Percentiles rank a stretch among this genome's conserved stretches.
These are phyloP conservation scores for Cryptoprocta ferox DNA, from an alignment of 2,797 vertebrate species.

Conservation along the genomic window DNA sequence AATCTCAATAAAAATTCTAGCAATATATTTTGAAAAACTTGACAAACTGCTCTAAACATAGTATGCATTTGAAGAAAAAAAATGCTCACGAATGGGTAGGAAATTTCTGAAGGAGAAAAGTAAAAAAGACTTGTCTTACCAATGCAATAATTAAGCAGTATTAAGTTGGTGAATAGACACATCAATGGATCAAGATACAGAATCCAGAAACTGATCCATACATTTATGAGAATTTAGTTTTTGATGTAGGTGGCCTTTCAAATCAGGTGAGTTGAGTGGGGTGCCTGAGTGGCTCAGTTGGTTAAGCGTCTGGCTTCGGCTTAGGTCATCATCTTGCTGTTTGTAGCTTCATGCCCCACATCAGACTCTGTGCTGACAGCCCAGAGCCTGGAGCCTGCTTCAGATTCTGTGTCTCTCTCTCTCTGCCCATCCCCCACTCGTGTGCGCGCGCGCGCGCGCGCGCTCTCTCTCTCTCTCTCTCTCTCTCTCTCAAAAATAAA, in stretches of 20 bases:
- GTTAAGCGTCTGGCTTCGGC: no score
- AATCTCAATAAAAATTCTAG: background rate
- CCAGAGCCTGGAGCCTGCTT: no score
- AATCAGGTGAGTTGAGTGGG: background rate
- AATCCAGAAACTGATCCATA: background rate
- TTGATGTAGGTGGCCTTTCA: background rate
- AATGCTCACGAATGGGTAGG: background rate
- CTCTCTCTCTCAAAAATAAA: no score
- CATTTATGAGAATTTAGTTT: background rate
- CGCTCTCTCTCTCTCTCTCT: no score
- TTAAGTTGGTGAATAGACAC: background rate
- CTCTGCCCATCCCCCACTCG: no score
- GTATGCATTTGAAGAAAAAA: background rate
- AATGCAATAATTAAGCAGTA: background rate
- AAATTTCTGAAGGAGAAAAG: background rate
- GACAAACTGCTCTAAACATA: background rate
- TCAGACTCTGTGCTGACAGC: no score
- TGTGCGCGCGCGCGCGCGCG: no score
- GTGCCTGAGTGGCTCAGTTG: no score
- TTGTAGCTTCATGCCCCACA: no score
- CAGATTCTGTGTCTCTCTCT: no score
- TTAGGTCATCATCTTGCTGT: no score
- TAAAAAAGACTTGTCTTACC: background rate
- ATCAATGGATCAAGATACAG: background rate
- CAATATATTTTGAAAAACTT: background rate